These are phyloP conservation scores for Ferrisia virgata DNA, from an alignment of 2,888 invertebrate species.

Conservation along the genomic window DNA sequence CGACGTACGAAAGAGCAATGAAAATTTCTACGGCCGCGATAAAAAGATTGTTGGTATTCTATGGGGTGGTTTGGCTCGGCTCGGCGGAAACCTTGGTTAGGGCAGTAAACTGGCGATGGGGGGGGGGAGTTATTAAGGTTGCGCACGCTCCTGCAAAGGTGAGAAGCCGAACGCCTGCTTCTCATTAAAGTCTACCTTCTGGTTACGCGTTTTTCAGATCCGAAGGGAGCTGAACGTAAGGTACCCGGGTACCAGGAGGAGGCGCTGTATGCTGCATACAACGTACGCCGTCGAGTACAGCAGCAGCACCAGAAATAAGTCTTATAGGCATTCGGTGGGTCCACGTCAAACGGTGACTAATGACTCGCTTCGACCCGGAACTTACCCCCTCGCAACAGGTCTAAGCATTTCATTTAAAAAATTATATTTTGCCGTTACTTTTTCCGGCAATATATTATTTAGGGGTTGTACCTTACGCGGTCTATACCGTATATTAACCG, in stretches of 20 bases:
- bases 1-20: background rate
- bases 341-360: constrained; percentile 45
- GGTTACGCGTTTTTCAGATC: background rate
- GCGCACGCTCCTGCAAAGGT: constrained; percentile 44
- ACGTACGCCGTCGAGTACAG: background rate
- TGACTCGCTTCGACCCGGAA: constrained; percentile 44
- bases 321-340: constrained; percentile 24
- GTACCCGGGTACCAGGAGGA: too few species aligned
- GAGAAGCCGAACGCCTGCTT: constrained; percentile 46
- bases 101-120: background rate
- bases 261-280: background rate
- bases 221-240: background rate
- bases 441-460: constrained; percentile 45
- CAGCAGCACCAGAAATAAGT: background rate
- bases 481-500: constrained; percentile 44
- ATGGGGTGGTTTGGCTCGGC: background rate
- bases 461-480: constrained; percentile 41
- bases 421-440: constrained; percentile 44
- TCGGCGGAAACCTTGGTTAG: background rate
- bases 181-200: constrained; percentile 44
- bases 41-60: background rate
- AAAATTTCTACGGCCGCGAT: background rate
- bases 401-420: constrained; percentile 45
- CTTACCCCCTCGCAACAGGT: constrained; percentile 46
- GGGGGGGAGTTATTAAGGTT: constrained; percentile 29